phyloP scores from a whole-genome alignment of 1,140 invertebrate genomes.

The Apis florea region DNA sequence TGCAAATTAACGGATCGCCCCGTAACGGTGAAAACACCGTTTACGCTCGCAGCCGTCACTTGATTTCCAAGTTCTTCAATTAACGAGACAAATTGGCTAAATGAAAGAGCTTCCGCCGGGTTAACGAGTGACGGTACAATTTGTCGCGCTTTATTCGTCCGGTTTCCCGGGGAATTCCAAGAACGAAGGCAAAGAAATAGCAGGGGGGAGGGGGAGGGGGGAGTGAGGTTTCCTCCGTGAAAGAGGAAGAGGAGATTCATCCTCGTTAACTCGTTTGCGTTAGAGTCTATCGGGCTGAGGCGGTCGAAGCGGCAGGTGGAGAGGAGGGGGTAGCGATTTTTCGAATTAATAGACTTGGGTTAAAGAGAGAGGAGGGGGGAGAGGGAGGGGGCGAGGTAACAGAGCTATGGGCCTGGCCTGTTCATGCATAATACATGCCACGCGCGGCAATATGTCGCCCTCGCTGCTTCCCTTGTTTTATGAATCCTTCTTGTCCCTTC shows the following conservation, averaged over 20 bases:
- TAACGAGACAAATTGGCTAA: conserved; percentile 40
- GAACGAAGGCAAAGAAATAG: conserved; percentile 2
- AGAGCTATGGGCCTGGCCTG: conserved; percentile 27
- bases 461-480: conserved; percentile 66
- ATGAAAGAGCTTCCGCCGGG: conserved; percentile 7
- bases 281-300: conserved; percentile 1
- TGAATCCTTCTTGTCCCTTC: conserved; percentile 65
- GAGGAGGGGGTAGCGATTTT: conserved; percentile 64
- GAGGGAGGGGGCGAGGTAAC: background rate
- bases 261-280: conserved; percentile 8
- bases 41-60: background rate
- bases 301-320: background rate
- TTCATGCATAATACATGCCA: conserved; percentile 78
- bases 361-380: conserved; percentile 32
- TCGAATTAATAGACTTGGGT: conserved; percentile 75
- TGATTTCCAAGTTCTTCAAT: conserved; percentile 30
- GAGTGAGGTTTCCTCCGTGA: background rate
- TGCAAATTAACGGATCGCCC: conserved; percentile 7
- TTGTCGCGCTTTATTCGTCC: conserved; percentile 14
- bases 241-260: background rate
- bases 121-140: conserved; percentile 23
- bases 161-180: background rate
- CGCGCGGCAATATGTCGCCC: conserved; percentile 76
- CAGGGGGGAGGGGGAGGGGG: no score
- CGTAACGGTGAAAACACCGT: conserved; percentile 18